A percentile compares a stretch with the other conserved stretches of the same genome.
Conservation (phyloP, 2,797 vertebrate species). For the Aeoliscus strigatus region DNA sequence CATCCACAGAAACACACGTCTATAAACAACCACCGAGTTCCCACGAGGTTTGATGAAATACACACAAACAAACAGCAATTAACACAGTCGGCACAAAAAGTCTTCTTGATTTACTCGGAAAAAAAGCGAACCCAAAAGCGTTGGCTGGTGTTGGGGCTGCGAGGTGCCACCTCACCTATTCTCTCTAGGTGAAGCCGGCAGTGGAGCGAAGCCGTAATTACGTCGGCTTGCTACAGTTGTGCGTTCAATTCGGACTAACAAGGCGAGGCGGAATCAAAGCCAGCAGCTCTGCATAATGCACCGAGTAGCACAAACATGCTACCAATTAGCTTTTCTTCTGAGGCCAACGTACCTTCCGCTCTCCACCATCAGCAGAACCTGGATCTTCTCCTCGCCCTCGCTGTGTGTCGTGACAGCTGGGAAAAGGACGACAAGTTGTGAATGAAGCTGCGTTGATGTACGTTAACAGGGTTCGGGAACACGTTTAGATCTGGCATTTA, state of each 20-base stretch:
- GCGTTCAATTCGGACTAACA: constrained; percentile 37
- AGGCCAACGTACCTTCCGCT: constrained; percentile 82
- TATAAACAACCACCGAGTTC: constrained; percentile 33
- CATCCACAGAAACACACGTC: constrained; percentile 15
- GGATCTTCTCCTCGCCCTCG: constrained; percentile 87
- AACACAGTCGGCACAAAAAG: constrained; percentile 35
- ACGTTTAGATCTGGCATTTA: no score
- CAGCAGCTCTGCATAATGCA: constrained; percentile 35
- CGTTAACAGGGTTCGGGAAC: no score
- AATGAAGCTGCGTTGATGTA: no score
- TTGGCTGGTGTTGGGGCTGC: constrained; percentile 13
- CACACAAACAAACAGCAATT: constrained; percentile 51
- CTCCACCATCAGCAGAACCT: constrained; percentile 91
- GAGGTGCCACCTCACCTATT: constrained; percentile 13
- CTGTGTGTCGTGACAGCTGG: constrained; percentile 83
- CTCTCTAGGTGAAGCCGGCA: constrained; percentile 17
- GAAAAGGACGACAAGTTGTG: constrained; percentile 4
- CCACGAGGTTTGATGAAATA: constrained; percentile 47
- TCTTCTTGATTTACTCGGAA: constrained; percentile 25
- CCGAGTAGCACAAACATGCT: constrained; percentile 11
- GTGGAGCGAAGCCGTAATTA: constrained; percentile 44
- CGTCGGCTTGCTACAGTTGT: constrained; percentile 35
- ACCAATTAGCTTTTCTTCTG: constrained; percentile 31
- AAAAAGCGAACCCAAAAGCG: constrained; percentile 15
- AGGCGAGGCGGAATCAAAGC: constrained; percentile 45